phyloP scores from a whole-genome alignment of 2,113 vertebrate species.

The Anoplopoma fimbria region DNA sequence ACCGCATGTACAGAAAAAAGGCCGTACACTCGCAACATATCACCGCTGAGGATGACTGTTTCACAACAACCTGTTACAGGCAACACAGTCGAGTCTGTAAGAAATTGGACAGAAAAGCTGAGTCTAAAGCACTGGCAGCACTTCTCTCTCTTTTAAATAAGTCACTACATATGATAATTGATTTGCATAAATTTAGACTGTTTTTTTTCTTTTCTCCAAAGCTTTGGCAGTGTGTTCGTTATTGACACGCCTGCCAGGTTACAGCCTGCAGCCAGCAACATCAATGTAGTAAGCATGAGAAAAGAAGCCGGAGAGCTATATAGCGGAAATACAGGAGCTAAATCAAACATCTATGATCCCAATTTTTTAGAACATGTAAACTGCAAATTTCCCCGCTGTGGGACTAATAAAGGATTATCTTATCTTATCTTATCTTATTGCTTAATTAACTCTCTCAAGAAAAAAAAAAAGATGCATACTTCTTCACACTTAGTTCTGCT shows the following conservation, averaged over 20 bases:
- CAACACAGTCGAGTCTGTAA: accelerated
- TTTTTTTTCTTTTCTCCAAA: not conserved
- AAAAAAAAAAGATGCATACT: not conserved
- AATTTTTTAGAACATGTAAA: too few species aligned
- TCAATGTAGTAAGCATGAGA: not conserved
- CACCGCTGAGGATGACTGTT: not conserved
- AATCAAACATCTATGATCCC: constrained; percentile 7
- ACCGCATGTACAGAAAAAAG: not conserved
- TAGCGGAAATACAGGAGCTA: not conserved
- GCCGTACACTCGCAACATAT: not conserved
- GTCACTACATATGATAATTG: not conserved
- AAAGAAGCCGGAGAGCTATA: not conserved
- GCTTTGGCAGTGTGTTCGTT: not conserved
- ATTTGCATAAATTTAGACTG: not conserved
- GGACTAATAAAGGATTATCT: too few species aligned
- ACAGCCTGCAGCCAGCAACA: constrained; percentile 3
- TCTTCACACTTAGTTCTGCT: not conserved
- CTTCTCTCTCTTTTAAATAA: not conserved
- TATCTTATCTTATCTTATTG: too few species aligned
- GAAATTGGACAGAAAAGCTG: not conserved
- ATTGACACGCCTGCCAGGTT: not conserved
- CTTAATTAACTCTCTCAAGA: not conserved
- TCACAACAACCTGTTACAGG: not conserved
- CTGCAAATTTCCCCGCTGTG: too few species aligned
- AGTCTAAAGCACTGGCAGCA: not conserved